These are phyloP conservation scores for Gerris lacustris DNA, from an alignment of 2,888 invertebrate species.

Conservation along the genomic window DNA sequence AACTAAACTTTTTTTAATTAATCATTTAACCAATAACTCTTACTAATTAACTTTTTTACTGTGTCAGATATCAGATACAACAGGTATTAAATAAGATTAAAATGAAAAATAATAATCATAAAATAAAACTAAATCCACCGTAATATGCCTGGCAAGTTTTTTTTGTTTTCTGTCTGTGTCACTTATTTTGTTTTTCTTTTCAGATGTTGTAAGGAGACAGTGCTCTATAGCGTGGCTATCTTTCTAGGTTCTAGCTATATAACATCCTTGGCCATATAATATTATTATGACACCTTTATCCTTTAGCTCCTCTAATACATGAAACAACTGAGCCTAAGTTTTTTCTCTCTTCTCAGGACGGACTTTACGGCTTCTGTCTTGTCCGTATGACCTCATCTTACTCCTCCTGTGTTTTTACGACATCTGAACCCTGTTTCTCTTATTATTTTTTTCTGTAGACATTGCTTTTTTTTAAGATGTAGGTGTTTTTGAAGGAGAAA, in stretches of 20 bases:
- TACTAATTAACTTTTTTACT: no score
- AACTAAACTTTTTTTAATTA: no score
- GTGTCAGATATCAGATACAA: no score
- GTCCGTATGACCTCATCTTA: not conserved
- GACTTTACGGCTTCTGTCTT: no score
- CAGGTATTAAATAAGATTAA: no score
- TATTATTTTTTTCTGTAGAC: no score
- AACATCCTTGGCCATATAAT: not conserved
- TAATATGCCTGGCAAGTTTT: not conserved
- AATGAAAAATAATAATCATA: no score
- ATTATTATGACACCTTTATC: constrained; percentile 2
- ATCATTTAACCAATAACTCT: no score
- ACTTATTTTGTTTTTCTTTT: not conserved
- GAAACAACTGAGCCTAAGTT: no score
- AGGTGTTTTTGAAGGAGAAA: no score
- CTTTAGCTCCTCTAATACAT: not conserved
- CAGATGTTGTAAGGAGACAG: constrained; percentile 3
- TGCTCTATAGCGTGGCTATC: not conserved
- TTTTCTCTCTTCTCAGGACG: no score
- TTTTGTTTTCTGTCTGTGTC: not conserved
- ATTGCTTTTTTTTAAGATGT: no score
- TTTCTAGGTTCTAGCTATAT: not conserved
- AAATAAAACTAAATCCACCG: not conserved
- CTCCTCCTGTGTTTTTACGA: not conserved
- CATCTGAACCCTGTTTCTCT: not conserved